These are phyloP conservation scores for Epinotia bilunana DNA, from an alignment of 2,888 invertebrate species.

Conservation along the genomic window DNA sequence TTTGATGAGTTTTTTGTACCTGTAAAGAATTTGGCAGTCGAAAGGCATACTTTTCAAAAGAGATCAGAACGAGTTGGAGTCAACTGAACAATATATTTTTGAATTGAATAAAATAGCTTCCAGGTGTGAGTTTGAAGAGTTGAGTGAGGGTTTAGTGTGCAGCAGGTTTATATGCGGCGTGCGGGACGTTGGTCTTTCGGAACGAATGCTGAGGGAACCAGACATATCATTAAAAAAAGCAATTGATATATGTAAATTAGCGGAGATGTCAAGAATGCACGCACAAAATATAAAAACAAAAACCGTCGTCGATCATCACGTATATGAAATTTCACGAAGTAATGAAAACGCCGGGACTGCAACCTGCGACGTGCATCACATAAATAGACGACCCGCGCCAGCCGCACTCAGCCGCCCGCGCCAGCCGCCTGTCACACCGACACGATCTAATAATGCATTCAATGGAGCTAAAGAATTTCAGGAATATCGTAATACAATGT, in stretches of 20 bases:
- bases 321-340: neutral
- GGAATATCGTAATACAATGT: neutral
- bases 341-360: neutral
- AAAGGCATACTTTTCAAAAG: conserved; percentile 27
- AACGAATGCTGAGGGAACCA: conserved; percentile 15
- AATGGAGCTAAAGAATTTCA: neutral
- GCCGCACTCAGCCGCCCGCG: neutral
- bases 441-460: no score
- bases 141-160: conserved; percentile 6
- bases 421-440: conserved; percentile 5
- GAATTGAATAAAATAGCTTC: conserved; percentile 23
- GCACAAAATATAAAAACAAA: neutral
- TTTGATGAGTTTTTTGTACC: conserved; percentile 19
- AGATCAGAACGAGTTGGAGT: conserved; percentile 20
- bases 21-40: conserved; percentile 16
- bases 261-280: conserved; percentile 17
- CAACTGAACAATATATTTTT: conserved; percentile 21
- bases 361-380: conserved; percentile 5
- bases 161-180: neutral
- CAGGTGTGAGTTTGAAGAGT: conserved; percentile 14
- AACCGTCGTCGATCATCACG: neutral
- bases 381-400: neutral
- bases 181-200: neutral
- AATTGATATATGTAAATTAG: conserved; percentile 13
- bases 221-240: conserved; percentile 26